phyloP scores from a whole-genome alignment of 2,888 invertebrate species.

The Drosophila formosana region DNA sequence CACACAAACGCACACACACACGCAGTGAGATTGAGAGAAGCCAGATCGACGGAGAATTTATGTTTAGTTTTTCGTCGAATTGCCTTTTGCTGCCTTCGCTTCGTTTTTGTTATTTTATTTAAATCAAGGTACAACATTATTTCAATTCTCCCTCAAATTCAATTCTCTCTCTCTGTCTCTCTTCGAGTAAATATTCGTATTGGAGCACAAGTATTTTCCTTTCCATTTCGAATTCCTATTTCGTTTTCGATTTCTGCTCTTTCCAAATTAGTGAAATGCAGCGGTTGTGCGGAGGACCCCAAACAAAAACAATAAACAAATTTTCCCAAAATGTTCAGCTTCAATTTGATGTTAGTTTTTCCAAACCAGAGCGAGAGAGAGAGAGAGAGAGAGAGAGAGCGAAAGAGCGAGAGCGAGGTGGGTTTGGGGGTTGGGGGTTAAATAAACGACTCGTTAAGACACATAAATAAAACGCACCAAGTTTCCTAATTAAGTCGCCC shows the following conservation, averaged over 20 bases:
- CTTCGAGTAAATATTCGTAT: constrained; percentile 11
- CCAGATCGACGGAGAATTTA: constrained; percentile 62
- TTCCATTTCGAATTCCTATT: constrained; percentile 55
- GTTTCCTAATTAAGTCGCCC: constrained; percentile 80
- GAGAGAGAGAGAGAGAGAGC: constrained; percentile 8
- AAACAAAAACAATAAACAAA: constrained; percentile 80
- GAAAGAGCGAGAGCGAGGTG: constrained; percentile 23
- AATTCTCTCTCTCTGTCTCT: background rate
- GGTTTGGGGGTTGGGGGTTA: constrained; percentile 48
- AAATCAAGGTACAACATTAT: constrained; percentile 77
- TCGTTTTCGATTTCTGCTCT: constrained; percentile 43
- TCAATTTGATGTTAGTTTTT: constrained; percentile 59
- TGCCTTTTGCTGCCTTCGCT: constrained; percentile 22
- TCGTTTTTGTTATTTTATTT: constrained; percentile 73
- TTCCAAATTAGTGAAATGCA: constrained; percentile 61
- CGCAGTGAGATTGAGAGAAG: constrained; percentile 34
- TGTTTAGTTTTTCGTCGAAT: constrained; percentile 73
- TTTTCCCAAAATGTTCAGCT: constrained; percentile 63
- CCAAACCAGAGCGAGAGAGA: constrained; percentile 17
- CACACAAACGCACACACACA: constrained; percentile 4
- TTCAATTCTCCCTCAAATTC: constrained; percentile 57
- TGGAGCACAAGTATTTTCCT: constrained; percentile 36
- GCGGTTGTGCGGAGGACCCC: constrained; percentile 60
- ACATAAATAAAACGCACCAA: constrained; percentile 76
- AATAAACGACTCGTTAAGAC: constrained; percentile 81